phyloP scores from a whole-genome alignment of 2,797 vertebrate genomes.

The Phoxinus dragarum region DNA sequence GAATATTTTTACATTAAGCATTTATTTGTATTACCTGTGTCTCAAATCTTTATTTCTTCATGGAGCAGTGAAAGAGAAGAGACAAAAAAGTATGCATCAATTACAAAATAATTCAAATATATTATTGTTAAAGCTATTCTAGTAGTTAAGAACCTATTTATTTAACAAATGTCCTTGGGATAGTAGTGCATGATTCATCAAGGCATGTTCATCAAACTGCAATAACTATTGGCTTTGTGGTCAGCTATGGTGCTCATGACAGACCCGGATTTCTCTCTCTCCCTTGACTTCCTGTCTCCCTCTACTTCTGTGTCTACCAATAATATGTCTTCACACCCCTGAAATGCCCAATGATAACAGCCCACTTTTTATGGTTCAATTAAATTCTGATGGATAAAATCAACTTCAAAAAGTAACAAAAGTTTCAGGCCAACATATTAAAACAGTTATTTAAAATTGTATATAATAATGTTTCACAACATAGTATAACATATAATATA shows the following conservation, averaged over 20 bases:
- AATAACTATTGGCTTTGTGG: slow-evolving; percentile 6
- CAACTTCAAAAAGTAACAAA: neutral
- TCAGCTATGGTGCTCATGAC: slow-evolving; percentile 3
- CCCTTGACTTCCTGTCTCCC: neutral
- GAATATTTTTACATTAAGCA: neutral
- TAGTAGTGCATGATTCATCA: slow-evolving; percentile 8
- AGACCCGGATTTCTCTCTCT: neutral
- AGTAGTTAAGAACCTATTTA: slow-evolving; percentile 1
- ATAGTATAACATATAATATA: neutral
- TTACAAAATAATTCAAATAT: neutral
- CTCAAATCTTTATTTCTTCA: slow-evolving; percentile 94
- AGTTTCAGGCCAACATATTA: neutral
- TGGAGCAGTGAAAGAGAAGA: slow-evolving; percentile 66
- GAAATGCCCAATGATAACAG: neutral
- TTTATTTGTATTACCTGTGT: slow-evolving; percentile 84
- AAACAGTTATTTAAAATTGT: neutral
- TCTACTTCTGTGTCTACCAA: neutral
- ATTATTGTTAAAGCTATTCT: neutral
- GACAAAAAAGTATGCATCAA: slow-evolving; percentile 28
- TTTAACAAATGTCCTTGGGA: neutral
- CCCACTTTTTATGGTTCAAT: neutral
- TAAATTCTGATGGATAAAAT: neutral
- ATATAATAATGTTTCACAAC: neutral
- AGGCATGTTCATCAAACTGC: neutral
- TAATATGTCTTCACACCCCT: neutral